Evolutionary conservation across 2,113 vertebrate genomes (phyloP).

Genomic region (Edolisoma coerulescens): DNA sequence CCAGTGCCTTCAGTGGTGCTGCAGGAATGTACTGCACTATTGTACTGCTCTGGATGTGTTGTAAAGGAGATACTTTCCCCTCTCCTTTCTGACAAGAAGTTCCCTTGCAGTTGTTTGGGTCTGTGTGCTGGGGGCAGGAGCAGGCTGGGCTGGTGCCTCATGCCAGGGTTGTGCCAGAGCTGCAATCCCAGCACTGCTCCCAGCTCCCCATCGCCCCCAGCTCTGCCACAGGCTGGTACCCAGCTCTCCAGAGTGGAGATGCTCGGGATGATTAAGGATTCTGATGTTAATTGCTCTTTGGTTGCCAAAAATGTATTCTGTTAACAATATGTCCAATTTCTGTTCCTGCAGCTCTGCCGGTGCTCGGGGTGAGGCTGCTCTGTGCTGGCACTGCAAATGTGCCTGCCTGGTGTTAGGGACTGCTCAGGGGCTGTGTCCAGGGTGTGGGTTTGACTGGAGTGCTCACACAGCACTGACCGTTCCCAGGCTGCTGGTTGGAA

Average conservation of each 20-base stretch:
- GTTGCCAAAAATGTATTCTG: not conserved
- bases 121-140: not conserved
- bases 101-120: not conserved
- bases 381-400: not conserved
- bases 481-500: not conserved
- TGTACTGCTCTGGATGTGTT: not conserved
- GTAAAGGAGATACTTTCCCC: not conserved
- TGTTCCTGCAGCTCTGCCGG: not conserved
- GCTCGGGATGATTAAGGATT: not conserved
- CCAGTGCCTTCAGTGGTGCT: not conserved
- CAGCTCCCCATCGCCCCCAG: not conserved
- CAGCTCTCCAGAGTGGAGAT: not conserved
- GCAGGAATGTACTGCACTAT: accelerated
- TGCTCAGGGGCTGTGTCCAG: not conserved
- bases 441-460: not conserved
- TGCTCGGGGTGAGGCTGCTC: not conserved
- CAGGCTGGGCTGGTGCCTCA: not conserved
- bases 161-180: not conserved
- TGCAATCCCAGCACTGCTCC: not conserved
- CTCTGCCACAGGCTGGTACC: not conserved
- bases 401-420: not conserved
- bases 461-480: not conserved
- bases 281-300: not conserved
- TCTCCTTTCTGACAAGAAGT: not conserved
- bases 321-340: not conserved